Evolutionary conservation across 2,113 vertebrate genomes (phyloP).

Genomic region (Vidua chalybeata): DNA sequence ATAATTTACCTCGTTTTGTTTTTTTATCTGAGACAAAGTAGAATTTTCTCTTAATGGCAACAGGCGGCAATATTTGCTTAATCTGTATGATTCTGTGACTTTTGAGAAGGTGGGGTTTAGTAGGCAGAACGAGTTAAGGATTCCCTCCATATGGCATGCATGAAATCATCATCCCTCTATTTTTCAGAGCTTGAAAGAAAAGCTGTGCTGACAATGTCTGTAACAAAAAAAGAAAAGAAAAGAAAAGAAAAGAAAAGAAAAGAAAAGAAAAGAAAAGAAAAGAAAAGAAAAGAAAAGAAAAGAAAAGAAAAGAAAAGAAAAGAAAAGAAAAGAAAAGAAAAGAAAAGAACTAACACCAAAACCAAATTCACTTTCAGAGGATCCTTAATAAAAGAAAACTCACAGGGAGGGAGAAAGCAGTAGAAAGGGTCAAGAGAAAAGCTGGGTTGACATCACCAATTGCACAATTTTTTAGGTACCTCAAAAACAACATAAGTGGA

Average conservation of each 20-base stretch:
- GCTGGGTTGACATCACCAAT: neutral
- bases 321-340: no score
- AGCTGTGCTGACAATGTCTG: neutral
- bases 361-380: neutral
- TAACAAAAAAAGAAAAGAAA: neutral
- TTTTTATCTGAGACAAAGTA: rapidly evolving
- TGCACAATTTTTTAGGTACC: neutral
- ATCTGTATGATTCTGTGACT: neutral
- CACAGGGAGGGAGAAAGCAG: rapidly evolving
- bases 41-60: neutral
- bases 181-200: neutral
- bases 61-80: neutral
- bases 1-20: neutral
- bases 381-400: neutral
- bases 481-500: neutral
- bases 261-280: no score
- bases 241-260: no score
- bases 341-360: neutral
- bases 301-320: no score
- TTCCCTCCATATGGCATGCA: neutral
- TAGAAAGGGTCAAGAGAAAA: neutral
- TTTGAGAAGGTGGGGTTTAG: neutral
- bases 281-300: no score
- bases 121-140: neutral
- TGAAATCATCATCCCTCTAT: neutral